Base-by-base conservation (phyloP, 2,797 vertebrate genomes). In the Huso huso region DNA sequence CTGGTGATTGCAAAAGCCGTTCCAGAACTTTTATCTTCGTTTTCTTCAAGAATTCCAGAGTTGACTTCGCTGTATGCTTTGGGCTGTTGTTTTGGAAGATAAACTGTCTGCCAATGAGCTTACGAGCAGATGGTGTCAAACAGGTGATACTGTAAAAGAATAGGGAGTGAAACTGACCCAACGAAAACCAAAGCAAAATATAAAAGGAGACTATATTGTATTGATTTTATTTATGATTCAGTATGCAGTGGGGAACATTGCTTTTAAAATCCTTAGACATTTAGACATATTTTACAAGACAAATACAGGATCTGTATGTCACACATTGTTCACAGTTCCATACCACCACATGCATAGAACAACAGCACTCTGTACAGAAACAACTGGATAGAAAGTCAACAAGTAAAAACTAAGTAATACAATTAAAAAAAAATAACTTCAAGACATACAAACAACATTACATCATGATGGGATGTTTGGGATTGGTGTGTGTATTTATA, bases 311-410 rank as follows among this genome's bases (percentile, higher is more conserved):
- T 88, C 86, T 90, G 89, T 89, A 89, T 91, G 88, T 91, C 91
- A 94, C 91, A 90, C 89, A 92, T 90, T 78, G 90, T 92, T 92
- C 90, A 94, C 91, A 88, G 89, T 87, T 93, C 90, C 90, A 92
- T 90, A 91, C 86, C 87, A 94, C 89, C 86, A 96, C 96, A 97
- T 96, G 94, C 95, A 94, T 90, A 83, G 87, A 93, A 94, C 92
- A 91, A 92, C 88, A 89, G 76, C 81, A 90, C 81, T 80, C 85
- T 82, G 91, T 92, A 95, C 88, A 84, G 86, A 92, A 95, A 95
- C 89, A 84, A 92, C 86, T 83, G 87, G 91, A 91, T 92, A 95
- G 87, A 91, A 94, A 94, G 86, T 89, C 84, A 89, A 93, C 93
- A 87, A 84, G 89, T 88, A 93, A 90, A 90, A 93, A 91, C 76